Base-by-base conservation (phyloP, 1,140 invertebrate species). In the Pogonus chalceus region DNA sequence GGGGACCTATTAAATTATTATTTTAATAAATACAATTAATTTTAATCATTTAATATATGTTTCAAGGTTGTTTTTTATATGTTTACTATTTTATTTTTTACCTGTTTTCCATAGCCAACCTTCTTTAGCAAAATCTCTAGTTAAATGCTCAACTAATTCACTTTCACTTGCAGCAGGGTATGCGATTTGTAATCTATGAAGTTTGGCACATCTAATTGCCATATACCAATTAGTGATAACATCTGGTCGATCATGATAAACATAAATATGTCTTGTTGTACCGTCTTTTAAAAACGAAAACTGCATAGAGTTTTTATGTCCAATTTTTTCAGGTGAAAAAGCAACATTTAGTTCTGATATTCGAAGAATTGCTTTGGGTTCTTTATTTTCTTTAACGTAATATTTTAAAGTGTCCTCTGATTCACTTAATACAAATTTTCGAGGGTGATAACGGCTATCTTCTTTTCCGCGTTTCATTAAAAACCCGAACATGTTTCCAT, bases 71-170 rank as follows among this genome's bases (percentile, higher is more conserved):
- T n/a, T n/a, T n/a, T n/a, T n/a, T n/a, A n/a, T n/a, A n/a, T n/a
- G n/a, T n/a, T n/a, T n/a, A n/a, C n/a, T n/a, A n/a, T n/a, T n/a
- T n/a, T n/a, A n/a, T n/a, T n/a, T n/a, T n/a, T n/a, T n/a, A n/a
- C n/a, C 91, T 4, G 89, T 92, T 76, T 95, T 88, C 82, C 81
- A 88, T n/a, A 95, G 71, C 79, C 83, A 92, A 7, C 91, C 90
- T 76, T 93, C 90, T 59, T 83, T 79, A 0, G 80, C 71, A 70
- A 92, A 93, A 69, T 92, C 88, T 65, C 81, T 79, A 0, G 87
- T 88, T 18, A 93, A 72, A 56, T 82, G 79, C 14, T 78, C 74
- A 0, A 87, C 70, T 53, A 93, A 71, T 65, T 92, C 88, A n/a
- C 76, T 75, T 61, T 90, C 84, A 53, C 77, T 79, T 2, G 81